Percentiles rank a stretch among this genome's conserved stretches.
Conservation (phyloP, 2,113 vertebrate genomes). For the Microtus pennsylvanicus region DNA sequence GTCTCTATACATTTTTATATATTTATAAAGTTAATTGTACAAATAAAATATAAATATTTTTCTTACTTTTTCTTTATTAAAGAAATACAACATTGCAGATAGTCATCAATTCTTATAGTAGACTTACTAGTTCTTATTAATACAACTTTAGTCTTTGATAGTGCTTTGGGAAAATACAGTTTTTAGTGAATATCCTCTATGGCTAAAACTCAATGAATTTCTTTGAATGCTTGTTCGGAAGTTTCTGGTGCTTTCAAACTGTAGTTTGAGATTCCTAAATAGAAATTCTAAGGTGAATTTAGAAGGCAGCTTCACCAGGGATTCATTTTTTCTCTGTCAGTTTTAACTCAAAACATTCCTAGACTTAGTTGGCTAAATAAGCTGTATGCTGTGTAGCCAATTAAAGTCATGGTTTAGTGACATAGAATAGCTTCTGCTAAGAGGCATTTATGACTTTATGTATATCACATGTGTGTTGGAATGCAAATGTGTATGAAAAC, state of each 20-base stretch:
- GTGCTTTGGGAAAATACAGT: neutral
- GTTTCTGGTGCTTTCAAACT: slow-evolving; percentile 32
- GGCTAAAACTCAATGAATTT: slow-evolving; percentile 41
- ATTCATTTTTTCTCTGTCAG: slow-evolving; percentile 56
- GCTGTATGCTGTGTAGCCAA: slow-evolving; percentile 12
- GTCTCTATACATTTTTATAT: slow-evolving; percentile 8
- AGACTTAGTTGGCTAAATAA: slow-evolving; percentile 54
- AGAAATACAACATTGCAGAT: slow-evolving; percentile 36
- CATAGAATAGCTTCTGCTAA: neutral
- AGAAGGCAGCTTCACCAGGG: slow-evolving; percentile 14
- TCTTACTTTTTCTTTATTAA: slow-evolving; percentile 61
- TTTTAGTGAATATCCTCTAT: slow-evolving; percentile 6
- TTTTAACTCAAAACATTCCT: slow-evolving; percentile 57
- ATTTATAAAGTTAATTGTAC: slow-evolving; percentile 54
- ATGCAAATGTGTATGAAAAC: slow-evolving; percentile 14
- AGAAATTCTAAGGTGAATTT: slow-evolving; percentile 48
- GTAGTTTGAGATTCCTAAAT: slow-evolving; percentile 41
- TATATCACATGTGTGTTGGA: neutral
- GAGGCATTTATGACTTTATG: neutral
- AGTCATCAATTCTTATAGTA: slow-evolving; percentile 23
- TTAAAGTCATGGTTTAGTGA: slow-evolving; percentile 60
- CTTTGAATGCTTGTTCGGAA: slow-evolving; percentile 43
- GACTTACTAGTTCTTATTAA: slow-evolving; percentile 36
- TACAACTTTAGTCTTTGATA: slow-evolving; percentile 7
- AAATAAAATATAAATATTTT: slow-evolving; percentile 29